A percentile compares a stretch with the other conserved stretches of the same genome.
Evolutionary conservation across 2,797 vertebrate species (phyloP).

Genomic region (Limosa lapponica): DNA sequence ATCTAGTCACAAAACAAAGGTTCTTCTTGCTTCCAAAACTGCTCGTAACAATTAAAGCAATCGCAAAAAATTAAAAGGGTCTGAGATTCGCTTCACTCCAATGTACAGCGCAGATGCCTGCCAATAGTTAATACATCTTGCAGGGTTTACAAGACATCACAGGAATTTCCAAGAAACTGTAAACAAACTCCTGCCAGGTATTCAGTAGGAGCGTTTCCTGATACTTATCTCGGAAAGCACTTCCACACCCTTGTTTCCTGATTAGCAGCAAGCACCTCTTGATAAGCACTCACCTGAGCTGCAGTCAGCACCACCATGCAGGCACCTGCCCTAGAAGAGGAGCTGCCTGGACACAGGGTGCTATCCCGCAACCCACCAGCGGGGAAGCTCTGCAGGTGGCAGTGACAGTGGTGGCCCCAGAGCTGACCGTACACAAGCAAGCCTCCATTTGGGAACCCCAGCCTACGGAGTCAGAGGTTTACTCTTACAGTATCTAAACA

Average conservation of each 20-base stretch:
- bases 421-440: background rate
- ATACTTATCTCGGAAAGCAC: background rate
- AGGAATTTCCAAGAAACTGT: background rate
- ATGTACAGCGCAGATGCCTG: background rate
- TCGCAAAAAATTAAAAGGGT: background rate
- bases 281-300: background rate
- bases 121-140: background rate
- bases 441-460: background rate
- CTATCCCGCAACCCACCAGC: background rate
- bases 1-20: accelerated
- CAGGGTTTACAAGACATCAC: background rate
- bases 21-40: background rate
- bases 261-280: background rate
- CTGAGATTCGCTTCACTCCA: background rate
- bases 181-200: background rate
- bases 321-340: background rate
- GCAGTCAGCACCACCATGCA: background rate
- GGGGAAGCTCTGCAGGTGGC: background rate
- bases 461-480: background rate
- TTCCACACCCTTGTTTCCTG: background rate
- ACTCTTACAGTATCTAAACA: background rate
- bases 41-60: background rate
- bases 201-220: background rate
- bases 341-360: background rate
- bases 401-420: background rate